These are phyloP conservation scores for Ceryle rudis DNA, from an alignment of 2,797 vertebrate genomes.

Conservation along the genomic window DNA sequence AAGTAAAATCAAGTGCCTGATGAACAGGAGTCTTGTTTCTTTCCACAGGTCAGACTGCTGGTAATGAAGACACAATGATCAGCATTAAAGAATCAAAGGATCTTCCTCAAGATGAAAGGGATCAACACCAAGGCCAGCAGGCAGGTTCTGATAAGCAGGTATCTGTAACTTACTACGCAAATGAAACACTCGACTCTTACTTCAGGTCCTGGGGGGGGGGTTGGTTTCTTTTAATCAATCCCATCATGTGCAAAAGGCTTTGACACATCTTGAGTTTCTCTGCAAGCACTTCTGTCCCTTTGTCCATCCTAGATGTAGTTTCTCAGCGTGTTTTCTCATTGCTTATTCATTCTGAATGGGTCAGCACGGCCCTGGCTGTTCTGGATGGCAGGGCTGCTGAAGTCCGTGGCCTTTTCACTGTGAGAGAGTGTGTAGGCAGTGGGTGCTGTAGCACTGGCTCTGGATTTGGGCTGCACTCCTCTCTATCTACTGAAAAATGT, in stretches of 20 bases:
- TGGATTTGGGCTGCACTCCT: background rate
- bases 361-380: background rate
- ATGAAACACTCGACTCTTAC: background rate
- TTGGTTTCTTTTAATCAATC: background rate
- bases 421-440: background rate
- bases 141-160: background rate
- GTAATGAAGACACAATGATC: background rate
- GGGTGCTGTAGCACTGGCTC: background rate
- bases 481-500: background rate
- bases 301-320: background rate
- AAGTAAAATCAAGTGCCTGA: background rate
- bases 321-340: background rate
- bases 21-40: background rate
- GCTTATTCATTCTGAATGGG: background rate
- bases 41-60: background rate
- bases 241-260: background rate
- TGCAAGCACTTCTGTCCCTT: background rate
- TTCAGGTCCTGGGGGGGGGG: background rate
- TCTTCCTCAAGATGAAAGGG: background rate
- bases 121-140: background rate
- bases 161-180: background rate
- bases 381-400: background rate
- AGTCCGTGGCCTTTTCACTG: background rate
- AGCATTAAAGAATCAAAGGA: background rate
- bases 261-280: background rate